A percentile compares a stretch with the other conserved stretches of the same genome.
Evolutionary conservation across 2,113 vertebrate species (phyloP).

Genomic region (Zapus hudsonius): DNA sequence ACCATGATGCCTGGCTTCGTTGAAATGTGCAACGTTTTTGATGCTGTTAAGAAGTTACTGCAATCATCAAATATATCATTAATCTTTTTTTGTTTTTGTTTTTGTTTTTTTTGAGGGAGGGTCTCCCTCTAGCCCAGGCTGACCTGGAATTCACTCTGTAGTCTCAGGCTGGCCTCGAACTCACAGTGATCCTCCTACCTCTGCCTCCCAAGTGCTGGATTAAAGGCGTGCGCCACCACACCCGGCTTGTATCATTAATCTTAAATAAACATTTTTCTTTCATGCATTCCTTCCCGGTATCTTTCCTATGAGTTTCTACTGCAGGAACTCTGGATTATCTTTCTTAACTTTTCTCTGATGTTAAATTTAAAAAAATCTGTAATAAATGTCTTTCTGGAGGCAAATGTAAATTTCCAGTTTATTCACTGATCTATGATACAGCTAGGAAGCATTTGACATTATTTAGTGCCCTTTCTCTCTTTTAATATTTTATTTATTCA

Average conservation of each 20-base stretch:
- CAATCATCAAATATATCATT: background rate
- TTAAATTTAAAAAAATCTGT: background rate
- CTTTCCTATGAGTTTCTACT: background rate
- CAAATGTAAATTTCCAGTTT: slow-evolving; percentile 66
- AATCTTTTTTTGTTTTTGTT: background rate
- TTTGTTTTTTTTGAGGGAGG: too few species aligned
- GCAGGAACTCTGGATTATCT: slow-evolving; percentile 15
- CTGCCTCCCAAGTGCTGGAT: too few species aligned
- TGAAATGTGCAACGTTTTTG: background rate
- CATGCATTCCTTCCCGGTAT: background rate
- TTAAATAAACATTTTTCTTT: background rate
- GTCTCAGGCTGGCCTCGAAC: too few species aligned
- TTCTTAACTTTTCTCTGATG: slow-evolving; percentile 7
- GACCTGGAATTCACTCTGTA: too few species aligned
- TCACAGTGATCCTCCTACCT: too few species aligned
- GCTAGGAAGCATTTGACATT: slow-evolving; percentile 28
- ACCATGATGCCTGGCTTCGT: background rate
- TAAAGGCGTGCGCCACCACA: too few species aligned
- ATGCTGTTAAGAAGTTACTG: background rate
- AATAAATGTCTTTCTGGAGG: slow-evolving; percentile 42
- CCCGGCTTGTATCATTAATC: background rate
- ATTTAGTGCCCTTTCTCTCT: background rate
- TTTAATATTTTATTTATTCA: too few species aligned
- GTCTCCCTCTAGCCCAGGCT: too few species aligned
- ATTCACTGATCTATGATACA: slow-evolving; percentile 12